Conservation (phyloP, 2,888 invertebrate species). For the Eristalis pertinax region DNA sequence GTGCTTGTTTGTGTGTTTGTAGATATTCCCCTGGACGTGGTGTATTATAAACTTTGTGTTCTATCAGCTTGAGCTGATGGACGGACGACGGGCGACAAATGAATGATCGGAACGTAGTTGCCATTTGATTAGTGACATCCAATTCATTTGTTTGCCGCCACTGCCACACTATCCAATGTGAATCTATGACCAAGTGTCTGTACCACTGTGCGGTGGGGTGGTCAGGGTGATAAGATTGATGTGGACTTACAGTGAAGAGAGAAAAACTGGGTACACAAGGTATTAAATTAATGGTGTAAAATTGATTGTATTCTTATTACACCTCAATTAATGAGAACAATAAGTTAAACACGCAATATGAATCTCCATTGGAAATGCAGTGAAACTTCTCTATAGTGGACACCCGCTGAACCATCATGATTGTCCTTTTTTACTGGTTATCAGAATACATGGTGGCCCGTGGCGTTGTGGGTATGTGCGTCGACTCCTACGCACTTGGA, state of each 20-base stretch:
- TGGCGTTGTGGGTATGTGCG: no score
- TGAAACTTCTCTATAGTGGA: no score
- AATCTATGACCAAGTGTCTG: neutral
- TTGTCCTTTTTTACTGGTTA: no score
- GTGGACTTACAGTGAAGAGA: neutral
- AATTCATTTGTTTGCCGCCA: slow-evolving; percentile 48
- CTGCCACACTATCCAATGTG: slow-evolving; percentile 9
- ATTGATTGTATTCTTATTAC: no score
- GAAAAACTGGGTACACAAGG: neutral
- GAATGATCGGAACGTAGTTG: slow-evolving; percentile 50
- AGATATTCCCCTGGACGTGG: neutral
- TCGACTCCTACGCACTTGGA: no score
- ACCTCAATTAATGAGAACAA: no score
- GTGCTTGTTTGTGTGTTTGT: slow-evolving; percentile 8
- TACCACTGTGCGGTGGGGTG: neutral
- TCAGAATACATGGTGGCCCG: no score
- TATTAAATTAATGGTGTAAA: no score
- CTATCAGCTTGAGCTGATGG: slow-evolving; percentile 46
- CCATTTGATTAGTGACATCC: slow-evolving; percentile 54
- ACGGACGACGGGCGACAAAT: slow-evolving; percentile 37
- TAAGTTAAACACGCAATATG: no score
- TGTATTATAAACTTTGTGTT: slow-evolving; percentile 46
- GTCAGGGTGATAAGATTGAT: neutral
- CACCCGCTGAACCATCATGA: no score
- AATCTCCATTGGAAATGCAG: no score